Conservation (phyloP, 1,140 invertebrate genomes). For the Drosophila ambigua region DNA sequence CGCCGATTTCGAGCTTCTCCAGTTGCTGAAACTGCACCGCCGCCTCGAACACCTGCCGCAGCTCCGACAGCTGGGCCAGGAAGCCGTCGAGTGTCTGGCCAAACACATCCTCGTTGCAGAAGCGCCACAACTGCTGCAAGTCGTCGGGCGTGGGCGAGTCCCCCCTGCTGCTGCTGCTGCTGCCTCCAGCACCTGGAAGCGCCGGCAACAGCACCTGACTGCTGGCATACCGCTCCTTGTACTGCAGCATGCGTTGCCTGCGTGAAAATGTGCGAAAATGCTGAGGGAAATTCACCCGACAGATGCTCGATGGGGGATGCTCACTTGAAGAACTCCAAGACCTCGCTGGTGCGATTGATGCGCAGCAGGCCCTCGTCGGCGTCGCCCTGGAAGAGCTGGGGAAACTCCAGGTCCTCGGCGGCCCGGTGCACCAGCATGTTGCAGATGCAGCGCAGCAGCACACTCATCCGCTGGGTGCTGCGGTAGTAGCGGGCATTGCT, state of each 20-base stretch:
- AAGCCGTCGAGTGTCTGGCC: conserved; percentile 87
- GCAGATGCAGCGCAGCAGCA: conserved; percentile 88
- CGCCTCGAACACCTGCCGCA: conserved; percentile 88
- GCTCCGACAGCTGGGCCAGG: conserved; percentile 85
- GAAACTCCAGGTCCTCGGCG: conserved; percentile 84
- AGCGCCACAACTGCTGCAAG: conserved; percentile 86
- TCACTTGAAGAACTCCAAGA: conserved; percentile 75
- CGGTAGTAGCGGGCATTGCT: conserved; percentile 93
- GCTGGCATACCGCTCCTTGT: conserved; percentile 83
- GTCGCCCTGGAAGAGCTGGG: conserved; percentile 88
- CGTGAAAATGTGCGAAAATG: background rate
- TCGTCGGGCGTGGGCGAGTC: conserved; percentile 51
- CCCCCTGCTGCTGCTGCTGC: conserved; percentile 5
- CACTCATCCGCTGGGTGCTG: conserved; percentile 89
- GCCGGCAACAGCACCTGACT: conserved; percentile 84
- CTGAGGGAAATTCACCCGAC: background rate
- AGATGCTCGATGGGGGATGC: background rate
- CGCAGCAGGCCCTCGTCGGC: conserved; percentile 84
- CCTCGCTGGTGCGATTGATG: conserved; percentile 65
- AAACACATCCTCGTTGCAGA: conserved; percentile 88
- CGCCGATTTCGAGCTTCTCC: conserved; percentile 92
- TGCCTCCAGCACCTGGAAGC: conserved; percentile 28
- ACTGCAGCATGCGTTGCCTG: conserved; percentile 64
- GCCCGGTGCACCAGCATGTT: conserved; percentile 89
- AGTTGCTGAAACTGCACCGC: conserved; percentile 91